phyloP scores from a whole-genome alignment of 2,113 vertebrate genomes.

The Protobothrops flavoviridis region DNA sequence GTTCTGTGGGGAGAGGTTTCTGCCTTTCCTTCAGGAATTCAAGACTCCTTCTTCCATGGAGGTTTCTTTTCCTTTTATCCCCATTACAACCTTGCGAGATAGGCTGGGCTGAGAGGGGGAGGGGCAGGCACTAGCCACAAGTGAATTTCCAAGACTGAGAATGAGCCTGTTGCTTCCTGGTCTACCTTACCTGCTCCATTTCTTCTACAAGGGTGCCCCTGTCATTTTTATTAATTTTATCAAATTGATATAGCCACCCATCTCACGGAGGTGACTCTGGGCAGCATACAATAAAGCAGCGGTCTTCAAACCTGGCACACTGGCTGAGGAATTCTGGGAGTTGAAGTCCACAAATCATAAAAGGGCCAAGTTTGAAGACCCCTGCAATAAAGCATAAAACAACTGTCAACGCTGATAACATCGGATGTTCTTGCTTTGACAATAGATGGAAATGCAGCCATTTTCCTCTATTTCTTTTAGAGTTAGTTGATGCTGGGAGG shows the following conservation, averaged over 20 bases:
- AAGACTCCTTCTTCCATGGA: background rate
- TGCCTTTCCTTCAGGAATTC: background rate
- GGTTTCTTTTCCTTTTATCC: background rate
- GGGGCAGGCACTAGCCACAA: background rate
- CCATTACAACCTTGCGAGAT: background rate
- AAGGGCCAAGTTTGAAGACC: too few species aligned
- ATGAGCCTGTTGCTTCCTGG: background rate
- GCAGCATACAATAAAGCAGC: background rate
- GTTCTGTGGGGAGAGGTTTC: background rate
- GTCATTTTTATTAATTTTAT: background rate
- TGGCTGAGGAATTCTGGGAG: too few species aligned
- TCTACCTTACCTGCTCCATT: background rate
- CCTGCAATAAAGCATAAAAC: background rate
- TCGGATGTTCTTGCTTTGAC: too few species aligned
- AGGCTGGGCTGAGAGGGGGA: background rate
- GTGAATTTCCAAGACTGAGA: background rate
- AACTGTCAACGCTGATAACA: too few species aligned
- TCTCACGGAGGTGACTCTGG: background rate
- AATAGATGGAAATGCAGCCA: too few species aligned
- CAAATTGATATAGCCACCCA: background rate
- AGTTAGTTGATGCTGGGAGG: too few species aligned
- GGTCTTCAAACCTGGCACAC: too few species aligned
- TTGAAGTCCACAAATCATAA: too few species aligned
- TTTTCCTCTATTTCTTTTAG: too few species aligned
- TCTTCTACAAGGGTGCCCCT: background rate